These are phyloP conservation scores for Dolichopus griseipennis DNA, from an alignment of 2,888 invertebrate genomes.

Conservation along the genomic window DNA sequence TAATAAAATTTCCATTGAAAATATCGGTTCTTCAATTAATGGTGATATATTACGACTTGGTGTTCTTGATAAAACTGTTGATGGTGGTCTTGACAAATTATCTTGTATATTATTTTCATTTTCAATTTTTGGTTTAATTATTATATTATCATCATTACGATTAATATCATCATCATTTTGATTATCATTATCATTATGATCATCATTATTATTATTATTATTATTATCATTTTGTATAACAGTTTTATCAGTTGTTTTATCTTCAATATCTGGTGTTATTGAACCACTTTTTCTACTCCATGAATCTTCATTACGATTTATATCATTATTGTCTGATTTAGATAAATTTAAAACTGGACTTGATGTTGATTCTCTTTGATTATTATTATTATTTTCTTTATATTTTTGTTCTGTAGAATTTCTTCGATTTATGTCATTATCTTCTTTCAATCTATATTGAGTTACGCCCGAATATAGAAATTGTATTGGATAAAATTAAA, in stretches of 20 bases:
- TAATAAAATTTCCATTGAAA: constrained; percentile 9
- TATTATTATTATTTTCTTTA: background rate
- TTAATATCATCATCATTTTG: background rate
- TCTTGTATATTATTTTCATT: background rate
- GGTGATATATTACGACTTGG: constrained; percentile 2
- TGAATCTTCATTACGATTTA: background rate
- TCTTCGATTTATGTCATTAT: background rate
- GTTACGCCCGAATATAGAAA: background rate
- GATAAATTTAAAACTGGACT: constrained; percentile 5
- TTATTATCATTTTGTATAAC: background rate
- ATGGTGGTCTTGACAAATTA: constrained; percentile 8
- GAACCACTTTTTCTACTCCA: constrained; percentile 8
- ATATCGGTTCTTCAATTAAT: constrained; percentile 8
- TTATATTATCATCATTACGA: background rate
- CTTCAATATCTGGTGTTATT: background rate
- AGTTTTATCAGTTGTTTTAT: background rate
- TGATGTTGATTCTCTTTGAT: constrained; percentile 8
- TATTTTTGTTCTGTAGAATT: background rate
- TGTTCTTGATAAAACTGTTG: background rate
- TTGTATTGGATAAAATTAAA: too few species aligned
- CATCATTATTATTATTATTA: background rate
- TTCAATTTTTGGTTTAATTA: constrained; percentile 1
- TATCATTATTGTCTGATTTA: background rate
- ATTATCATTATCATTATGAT: background rate
- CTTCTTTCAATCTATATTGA: constrained; percentile 10